Percentiles rank a stretch among this genome's conserved stretches.
Evolutionary conservation across 2,113 vertebrate species (phyloP).

Genomic region (Myotis lucifugus): DNA sequence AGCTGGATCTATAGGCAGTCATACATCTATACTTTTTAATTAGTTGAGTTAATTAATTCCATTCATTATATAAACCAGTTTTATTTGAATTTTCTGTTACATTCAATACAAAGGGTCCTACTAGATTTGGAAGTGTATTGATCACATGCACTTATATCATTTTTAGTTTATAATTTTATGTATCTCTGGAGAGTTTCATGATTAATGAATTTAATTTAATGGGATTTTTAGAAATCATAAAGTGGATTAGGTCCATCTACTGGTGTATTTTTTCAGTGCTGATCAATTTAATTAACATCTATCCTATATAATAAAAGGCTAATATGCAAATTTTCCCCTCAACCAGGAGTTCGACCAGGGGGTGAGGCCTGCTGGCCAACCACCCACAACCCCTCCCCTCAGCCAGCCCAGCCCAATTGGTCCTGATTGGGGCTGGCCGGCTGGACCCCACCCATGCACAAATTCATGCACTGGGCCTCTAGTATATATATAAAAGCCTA

Average conservation of each 20-base stretch:
- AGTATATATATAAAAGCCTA: no score
- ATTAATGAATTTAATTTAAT: slow-evolving; percentile 3
- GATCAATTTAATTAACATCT: neutral
- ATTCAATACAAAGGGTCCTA: neutral
- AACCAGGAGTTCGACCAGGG: no score
- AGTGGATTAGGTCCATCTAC: neutral
- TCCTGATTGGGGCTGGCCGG: no score
- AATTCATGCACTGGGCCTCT: no score
- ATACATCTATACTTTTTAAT: neutral
- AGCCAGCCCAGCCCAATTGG: no score
- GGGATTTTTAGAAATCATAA: neutral
- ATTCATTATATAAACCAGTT: neutral
- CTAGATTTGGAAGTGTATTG: neutral
- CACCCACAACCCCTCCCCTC: no score
- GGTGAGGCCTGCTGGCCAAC: no score
- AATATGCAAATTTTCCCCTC: no score
- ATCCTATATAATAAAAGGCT: no score
- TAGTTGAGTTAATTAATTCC: neutral
- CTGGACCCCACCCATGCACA: no score
- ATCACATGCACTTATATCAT: neutral
- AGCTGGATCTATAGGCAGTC: neutral
- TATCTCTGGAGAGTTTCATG: neutral
- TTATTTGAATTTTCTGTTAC: slow-evolving; percentile 1
- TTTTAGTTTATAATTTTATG: neutral
- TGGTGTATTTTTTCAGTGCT: neutral